Base-by-base conservation (phyloP, 2,797 vertebrate genomes). In the Fringilla coelebs region DNA sequence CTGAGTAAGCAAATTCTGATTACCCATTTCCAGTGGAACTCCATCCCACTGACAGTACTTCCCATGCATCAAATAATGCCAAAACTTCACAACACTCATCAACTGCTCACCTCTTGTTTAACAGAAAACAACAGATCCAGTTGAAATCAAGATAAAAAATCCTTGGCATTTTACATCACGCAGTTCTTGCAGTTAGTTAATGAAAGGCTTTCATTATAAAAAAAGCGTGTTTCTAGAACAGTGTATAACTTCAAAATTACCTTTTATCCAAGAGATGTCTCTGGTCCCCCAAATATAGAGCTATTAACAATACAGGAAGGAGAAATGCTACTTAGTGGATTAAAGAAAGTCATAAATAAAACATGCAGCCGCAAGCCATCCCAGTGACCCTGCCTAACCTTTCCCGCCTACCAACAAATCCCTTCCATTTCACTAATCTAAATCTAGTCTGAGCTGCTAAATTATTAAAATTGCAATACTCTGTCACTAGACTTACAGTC, bases 331-430 rank as follows among this genome's bases (percentile, higher is more conserved):
- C 68, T 94, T 85, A 63, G 51, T 29, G 62, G 85, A 96, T 77
- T 80, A 93, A 90, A 94, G 48, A 80, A 55, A 81, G 63, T 84
- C 38, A 85, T 85, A 91, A 95, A 94, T 80, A 94, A 83, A 93
- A 88, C 87, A 91, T 17, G 46, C 12, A 68, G 58, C 51, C 7
- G 0, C 71, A 86, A 94, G 67, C 61, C 62, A 93, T n/a, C 14
- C 43, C 45, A 57, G 2, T 61, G 73, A 89, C 88, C 91, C n/a
- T 32, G 60, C 20, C 32, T 87, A 77, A 93, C 73, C 58, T 60
- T 85, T 70, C 66, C 81, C 0, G 0, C 83, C 85, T 75, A 61
- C 55, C 46, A 75, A 55, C 63, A 86, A 92, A 89, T 86, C 80
- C 55, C 32, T 61, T 94, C 82, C 70, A 67, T 66, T 89, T 62